Percentiles rank a stretch among this genome's conserved stretches.
Evolutionary conservation across 2,888 invertebrate genomes (phyloP).

Genomic region (Drosophila koepferae): DNA sequence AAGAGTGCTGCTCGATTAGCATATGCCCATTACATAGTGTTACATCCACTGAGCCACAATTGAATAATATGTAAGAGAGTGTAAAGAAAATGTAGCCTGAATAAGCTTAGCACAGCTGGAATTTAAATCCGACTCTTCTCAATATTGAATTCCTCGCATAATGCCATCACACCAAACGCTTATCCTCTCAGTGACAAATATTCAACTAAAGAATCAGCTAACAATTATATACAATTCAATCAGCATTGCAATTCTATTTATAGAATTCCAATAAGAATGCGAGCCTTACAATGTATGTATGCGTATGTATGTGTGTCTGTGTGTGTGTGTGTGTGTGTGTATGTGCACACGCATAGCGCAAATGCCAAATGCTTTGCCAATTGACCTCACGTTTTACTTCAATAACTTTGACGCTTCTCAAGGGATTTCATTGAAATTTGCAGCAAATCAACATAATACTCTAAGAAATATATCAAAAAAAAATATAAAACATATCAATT

Average conservation of each 20-base stretch:
- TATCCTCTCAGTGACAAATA: neutral
- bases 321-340: neutral
- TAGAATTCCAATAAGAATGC: conserved; percentile 4
- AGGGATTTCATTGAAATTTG: neutral
- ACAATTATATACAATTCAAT: neutral
- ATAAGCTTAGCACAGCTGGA: neutral
- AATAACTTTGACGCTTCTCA: neutral
- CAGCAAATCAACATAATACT: neutral
- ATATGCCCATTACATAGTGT: neutral
- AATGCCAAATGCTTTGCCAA: conserved; percentile 1
- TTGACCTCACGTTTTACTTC: neutral
- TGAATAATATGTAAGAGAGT: neutral
- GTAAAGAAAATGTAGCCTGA: neutral
- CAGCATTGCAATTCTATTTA: conserved; percentile 4
- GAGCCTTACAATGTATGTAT: neutral
- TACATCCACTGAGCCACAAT: neutral
- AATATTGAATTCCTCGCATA: neutral
- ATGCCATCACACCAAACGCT: neutral
- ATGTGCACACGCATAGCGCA: neutral
- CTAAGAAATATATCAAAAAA: neutral
- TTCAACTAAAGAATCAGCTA: neutral
- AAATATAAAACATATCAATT: too few species aligned
- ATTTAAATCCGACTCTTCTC: neutral
- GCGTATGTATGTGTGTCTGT: neutral
- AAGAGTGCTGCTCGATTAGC: too few species aligned